Base-by-base conservation (phyloP, 92 coral and sea anemone species). In the Plumapathes pennacea region DNA sequence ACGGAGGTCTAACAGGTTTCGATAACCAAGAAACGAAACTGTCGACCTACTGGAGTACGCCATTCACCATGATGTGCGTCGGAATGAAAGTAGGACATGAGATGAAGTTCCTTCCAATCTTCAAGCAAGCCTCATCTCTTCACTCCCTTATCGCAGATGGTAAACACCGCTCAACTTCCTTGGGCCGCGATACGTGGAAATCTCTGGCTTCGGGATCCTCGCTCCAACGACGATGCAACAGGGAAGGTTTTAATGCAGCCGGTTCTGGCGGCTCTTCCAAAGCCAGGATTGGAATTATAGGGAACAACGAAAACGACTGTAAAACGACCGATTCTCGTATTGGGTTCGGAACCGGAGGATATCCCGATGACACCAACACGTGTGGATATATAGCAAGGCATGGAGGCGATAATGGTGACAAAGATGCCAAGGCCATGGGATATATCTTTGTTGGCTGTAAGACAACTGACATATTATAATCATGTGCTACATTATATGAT, bases 321-420 rank as follows among this genome's bases (percentile, higher is more conserved):
- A 0, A 13, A 5, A 1, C 5, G 1, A 7, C 39, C 11, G 46
- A 55, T 11, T 55, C 62, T 15, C 7, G 62, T 28, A 14, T 55
- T 55, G 62, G 62, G 25, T 55, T 55, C 39, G 62, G 62, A 8
- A 55, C 62, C 5, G 46, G 43, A 1, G 62, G 62, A 4, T 34
- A 36, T 17, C 19, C 45, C 0, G 62, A 55, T 20, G 29, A 20
- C 1, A 31, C 4, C 6, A 55, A 55, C 17, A 28, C 39, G 9
- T 44, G 27, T 34, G 62, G 62, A 19, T 34, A 55, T 21, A 46
- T 34, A 55, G 62, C 62, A 17, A 44, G 62, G 3, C 39, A 46
- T 34, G 13, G 4, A 19, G 12, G 30, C 1, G 31, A 55, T 36
- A 55, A 55, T 2, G 62, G 62, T 0, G 17, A 55, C 1, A 55